Conservation (phyloP, 2,888 invertebrate genomes). For the Melitaea athalia region DNA sequence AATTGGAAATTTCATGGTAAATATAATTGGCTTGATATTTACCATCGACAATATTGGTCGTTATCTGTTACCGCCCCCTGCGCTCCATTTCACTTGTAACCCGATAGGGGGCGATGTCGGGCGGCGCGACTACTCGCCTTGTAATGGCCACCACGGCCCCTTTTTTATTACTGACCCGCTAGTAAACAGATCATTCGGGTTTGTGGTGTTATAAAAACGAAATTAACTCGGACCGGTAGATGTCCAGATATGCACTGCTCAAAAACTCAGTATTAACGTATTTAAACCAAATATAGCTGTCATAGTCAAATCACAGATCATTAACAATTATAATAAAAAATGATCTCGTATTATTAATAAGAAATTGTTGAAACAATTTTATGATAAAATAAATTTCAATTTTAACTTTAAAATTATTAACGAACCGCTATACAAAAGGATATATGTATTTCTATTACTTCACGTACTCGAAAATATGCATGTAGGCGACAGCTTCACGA, state of each 20-base stretch:
- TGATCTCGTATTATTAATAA: too few relatives aligned
- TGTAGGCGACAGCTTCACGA: slow-evolving; percentile 44
- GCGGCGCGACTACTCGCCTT: slow-evolving; percentile 68
- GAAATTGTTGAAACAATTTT: too few relatives aligned
- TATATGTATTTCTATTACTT: slow-evolving; percentile 30
- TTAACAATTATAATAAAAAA: too few relatives aligned
- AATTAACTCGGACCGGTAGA: slow-evolving; percentile 78
- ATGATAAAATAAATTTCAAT: too few relatives aligned
- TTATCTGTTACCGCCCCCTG: slow-evolving; percentile 79
- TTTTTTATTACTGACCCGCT: slow-evolving; percentile 82
- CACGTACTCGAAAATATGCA: slow-evolving; percentile 33
- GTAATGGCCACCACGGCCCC: slow-evolving; percentile 79
- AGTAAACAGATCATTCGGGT: slow-evolving; percentile 83
- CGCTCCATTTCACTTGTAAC: slow-evolving; percentile 80
- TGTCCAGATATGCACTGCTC: slow-evolving; percentile 72
- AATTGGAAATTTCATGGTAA: slow-evolving; percentile 33
- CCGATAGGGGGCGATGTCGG: slow-evolving; percentile 79
- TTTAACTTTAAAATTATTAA: background rate
- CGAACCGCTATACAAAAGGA: background rate
- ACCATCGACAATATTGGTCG: slow-evolving; percentile 74
- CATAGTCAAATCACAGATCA: too few relatives aligned
- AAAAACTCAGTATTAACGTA: slow-evolving; percentile 66
- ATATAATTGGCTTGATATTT: slow-evolving; percentile 67
- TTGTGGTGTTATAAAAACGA: slow-evolving; percentile 82
- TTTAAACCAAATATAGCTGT: too few relatives aligned